Evolutionary conservation across 2,113 vertebrate genomes (phyloP).

Genomic region (Channa argus): DNA sequence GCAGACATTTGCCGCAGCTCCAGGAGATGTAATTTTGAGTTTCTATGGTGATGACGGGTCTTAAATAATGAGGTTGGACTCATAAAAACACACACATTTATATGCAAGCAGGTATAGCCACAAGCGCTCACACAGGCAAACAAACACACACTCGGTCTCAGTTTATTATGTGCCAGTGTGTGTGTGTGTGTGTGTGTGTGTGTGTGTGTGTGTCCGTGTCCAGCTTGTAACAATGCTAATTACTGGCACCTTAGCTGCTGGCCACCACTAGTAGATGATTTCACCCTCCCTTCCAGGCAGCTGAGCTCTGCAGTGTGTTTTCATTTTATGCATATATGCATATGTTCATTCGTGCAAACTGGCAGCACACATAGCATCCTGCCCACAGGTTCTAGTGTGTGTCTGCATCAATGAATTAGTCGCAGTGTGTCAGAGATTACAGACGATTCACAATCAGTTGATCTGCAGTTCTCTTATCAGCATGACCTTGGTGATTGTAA

Average conservation of each 20-base stretch:
- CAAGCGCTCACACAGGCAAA: background rate
- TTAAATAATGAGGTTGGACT: constrained; percentile 2
- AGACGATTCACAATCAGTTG: constrained; percentile 15
- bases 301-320: background rate
- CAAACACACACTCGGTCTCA: background rate
- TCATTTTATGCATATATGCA: background rate
- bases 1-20: constrained; percentile 1
- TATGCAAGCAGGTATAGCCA: background rate
- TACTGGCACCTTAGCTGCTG: constrained; percentile 8
- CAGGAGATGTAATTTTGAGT: constrained; percentile 16
- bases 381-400: background rate
- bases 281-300: background rate
- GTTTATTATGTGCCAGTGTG: background rate
- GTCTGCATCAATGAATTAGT: constrained; percentile 10
- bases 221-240: constrained; percentile 12
- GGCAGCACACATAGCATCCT: background rate
- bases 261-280: constrained; percentile 4
- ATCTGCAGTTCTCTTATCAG: constrained; percentile 30
- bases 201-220: constrained; percentile 1
- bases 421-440: constrained; percentile 23
- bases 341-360: background rate
- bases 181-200: background rate
- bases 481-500: constrained; percentile 30
- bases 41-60: constrained; percentile 9
- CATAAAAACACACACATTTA: background rate